Evolutionary conservation across 2,797 vertebrate genomes (phyloP).

Genomic region (Antrozous pallidus): DNA sequence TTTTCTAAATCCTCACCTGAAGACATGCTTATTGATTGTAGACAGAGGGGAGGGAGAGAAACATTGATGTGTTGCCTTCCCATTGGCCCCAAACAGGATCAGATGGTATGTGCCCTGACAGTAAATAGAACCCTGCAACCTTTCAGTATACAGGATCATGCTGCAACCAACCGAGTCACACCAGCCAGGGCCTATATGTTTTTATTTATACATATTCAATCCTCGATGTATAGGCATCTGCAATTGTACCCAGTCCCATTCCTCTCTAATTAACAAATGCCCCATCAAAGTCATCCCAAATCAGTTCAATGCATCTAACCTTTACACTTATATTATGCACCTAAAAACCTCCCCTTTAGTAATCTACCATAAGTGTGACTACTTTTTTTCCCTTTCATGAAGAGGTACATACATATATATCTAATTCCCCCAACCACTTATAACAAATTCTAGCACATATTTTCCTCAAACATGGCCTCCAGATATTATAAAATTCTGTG

Average conservation of each 20-base stretch:
- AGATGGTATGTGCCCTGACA: neutral
- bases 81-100: neutral
- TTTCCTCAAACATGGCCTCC: conserved; percentile 25
- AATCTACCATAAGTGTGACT: neutral
- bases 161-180: neutral
- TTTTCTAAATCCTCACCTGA: neutral
- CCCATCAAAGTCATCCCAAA: neutral
- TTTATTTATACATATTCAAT: conserved; percentile 1
- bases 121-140: neutral
- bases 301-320: neutral
- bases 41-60: neutral
- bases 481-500: neutral
- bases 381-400: conserved; percentile 9
- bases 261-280: conserved; percentile 7
- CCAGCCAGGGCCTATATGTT: neutral
- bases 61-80: neutral
- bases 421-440: neutral
- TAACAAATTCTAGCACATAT: conserved; percentile 17
- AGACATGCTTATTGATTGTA: neutral
- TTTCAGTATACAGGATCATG: neutral
- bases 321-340: neutral
- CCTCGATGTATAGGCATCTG: neutral
- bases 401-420: neutral
- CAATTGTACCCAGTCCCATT: neutral
- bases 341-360: neutral